Evolutionary conservation across 2,113 vertebrate genomes (phyloP).

Genomic region (Rhabdornis inornatus): DNA sequence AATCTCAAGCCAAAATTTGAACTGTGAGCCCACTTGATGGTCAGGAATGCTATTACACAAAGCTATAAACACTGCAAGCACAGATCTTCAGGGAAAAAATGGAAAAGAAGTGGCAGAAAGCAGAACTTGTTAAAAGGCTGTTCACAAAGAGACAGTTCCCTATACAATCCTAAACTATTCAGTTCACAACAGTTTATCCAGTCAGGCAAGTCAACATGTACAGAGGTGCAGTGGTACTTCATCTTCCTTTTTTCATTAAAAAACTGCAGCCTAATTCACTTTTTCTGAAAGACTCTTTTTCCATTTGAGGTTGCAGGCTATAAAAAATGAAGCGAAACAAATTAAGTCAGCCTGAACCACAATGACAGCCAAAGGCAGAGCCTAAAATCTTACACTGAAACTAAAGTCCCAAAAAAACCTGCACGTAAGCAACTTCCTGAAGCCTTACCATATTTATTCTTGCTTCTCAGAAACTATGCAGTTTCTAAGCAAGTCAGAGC

Average conservation of each 20-base stretch:
- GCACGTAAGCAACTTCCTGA: background rate
- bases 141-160: background rate
- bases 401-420: background rate
- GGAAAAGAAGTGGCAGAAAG: background rate
- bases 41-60: background rate
- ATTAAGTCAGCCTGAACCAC: background rate
- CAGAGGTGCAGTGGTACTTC: background rate
- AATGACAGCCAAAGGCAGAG: background rate
- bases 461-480: background rate
- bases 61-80: background rate
- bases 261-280: background rate
- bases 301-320: background rate
- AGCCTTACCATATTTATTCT: background rate
- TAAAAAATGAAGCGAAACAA: background rate
- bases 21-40: background rate
- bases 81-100: background rate
- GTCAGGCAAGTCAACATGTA: background rate
- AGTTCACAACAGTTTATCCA: background rate
- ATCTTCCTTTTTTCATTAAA: background rate
- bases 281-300: background rate
- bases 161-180: background rate
- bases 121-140: background rate
- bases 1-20: background rate
- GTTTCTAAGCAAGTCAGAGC: background rate
- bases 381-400: background rate